A percentile compares a stretch with the other conserved stretches of the same genome.
phyloP scores from a whole-genome alignment of 2,888 invertebrate genomes.

The Serripes groenlandicus region DNA sequence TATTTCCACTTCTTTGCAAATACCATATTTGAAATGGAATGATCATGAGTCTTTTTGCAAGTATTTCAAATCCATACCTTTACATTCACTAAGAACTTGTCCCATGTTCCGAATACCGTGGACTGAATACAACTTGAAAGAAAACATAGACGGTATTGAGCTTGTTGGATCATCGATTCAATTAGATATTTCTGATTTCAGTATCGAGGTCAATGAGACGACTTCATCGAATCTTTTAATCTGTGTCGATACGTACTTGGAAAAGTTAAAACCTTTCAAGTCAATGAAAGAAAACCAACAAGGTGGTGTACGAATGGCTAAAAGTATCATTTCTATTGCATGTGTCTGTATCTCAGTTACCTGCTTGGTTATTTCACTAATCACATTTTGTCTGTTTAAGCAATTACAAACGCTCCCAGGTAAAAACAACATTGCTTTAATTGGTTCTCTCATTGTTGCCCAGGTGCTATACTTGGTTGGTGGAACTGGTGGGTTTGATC shows the following conservation, averaged over 20 bases:
- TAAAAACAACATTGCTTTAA: slow-evolving; percentile 52
- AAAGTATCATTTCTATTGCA: slow-evolving; percentile 24
- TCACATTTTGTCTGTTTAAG: slow-evolving; percentile 40
- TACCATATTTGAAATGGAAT: slow-evolving; percentile 19
- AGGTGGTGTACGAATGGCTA: not conserved
- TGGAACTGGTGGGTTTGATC: slow-evolving; percentile 14
- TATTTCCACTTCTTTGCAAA: not conserved
- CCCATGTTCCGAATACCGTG: slow-evolving; percentile 10
- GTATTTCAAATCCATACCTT: not conserved
- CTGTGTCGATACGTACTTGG: slow-evolving; percentile 8
- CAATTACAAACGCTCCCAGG: slow-evolving; percentile 53
- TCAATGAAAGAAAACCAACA: not conserved
- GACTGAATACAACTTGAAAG: slow-evolving; percentile 3
- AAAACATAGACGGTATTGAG: not conserved
- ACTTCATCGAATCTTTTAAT: not conserved
- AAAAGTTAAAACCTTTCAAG: not conserved
- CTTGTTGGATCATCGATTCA: not conserved
- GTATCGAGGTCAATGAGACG: not conserved
- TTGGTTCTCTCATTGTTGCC: slow-evolving; percentile 34
- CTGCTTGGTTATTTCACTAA: slow-evolving; percentile 33
- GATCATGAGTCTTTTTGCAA: not conserved
- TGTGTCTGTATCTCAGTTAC: slow-evolving; percentile 37
- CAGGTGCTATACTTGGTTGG: slow-evolving; percentile 35
- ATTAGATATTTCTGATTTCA: slow-evolving; percentile 9
- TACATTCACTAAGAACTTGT: not conserved